phyloP scores from a whole-genome alignment of 2,113 vertebrate species.

The Tonatia bakeri region DNA sequence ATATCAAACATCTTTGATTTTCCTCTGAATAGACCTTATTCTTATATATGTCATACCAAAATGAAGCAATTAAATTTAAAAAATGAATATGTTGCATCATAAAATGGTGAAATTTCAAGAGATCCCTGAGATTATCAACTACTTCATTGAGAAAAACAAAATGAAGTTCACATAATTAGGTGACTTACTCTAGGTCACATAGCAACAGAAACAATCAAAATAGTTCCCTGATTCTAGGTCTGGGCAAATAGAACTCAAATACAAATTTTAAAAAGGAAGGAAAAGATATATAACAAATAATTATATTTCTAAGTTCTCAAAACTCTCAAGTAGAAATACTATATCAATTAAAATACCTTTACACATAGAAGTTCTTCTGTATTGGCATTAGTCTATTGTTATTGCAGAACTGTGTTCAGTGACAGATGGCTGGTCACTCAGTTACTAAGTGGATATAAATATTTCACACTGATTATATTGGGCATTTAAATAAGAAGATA shows the following conservation, averaged over 20 bases:
- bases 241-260: background rate
- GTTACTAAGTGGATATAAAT: conserved; percentile 49
- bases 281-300: background rate
- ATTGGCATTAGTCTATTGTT: background rate
- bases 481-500: conserved; percentile 43
- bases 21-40: background rate
- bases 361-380: background rate
- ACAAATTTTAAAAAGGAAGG: background rate
- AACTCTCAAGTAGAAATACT: conserved; percentile 3
- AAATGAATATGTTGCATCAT: background rate
- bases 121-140: background rate
- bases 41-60: background rate
- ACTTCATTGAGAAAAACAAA: background rate
- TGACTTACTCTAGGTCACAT: background rate
- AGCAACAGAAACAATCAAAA: background rate
- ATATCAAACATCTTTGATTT: background rate
- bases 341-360: conserved; percentile 14
- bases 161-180: background rate
- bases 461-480: conserved; percentile 59
- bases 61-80: background rate
- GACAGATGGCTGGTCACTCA: conserved; percentile 47
- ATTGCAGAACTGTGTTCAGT: background rate
- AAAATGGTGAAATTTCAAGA: background rate
- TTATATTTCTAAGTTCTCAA: background rate
- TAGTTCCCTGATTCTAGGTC: background rate